Evolutionary conservation across 2,113 vertebrate genomes (phyloP).

Genomic region (Ia io): DNA sequence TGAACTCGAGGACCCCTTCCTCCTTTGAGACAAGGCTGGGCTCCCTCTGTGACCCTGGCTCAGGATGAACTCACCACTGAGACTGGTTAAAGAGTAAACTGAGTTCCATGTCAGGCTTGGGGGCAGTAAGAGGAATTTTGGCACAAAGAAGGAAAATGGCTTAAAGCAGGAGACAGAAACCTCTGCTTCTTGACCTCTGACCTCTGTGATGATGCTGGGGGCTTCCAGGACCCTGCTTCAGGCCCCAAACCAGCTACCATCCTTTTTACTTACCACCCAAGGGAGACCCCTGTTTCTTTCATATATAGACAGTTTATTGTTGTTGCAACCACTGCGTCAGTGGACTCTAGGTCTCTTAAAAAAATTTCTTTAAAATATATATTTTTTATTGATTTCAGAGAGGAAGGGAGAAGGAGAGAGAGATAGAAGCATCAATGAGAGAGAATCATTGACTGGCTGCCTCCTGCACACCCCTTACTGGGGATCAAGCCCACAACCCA

Average conservation of each 20-base stretch:
- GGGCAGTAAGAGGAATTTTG: background rate
- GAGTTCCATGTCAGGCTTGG: background rate
- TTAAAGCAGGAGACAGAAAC: background rate
- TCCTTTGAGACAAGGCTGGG: background rate
- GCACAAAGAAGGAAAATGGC: background rate
- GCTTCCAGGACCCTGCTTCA: background rate
- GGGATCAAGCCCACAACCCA: no score
- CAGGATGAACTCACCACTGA: background rate
- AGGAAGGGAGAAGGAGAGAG: no score
- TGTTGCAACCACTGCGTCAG: background rate
- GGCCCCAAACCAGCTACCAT: background rate
- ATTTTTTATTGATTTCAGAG: no score
- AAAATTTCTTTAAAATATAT: no score
- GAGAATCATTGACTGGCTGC: no score
- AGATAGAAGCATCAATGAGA: no score
- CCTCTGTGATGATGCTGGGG: background rate
- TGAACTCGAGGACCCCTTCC: background rate
- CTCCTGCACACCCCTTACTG: no score
- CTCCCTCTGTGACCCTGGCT: background rate
- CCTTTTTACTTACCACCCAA: background rate
- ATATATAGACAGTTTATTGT: background rate
- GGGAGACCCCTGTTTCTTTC: background rate
- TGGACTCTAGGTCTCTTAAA: background rate
- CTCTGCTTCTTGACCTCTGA: background rate
- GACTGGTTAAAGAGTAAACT: background rate